Base-by-base conservation (phyloP, 2,113 vertebrate species). In the Gymnobelideus leadbeateri region DNA sequence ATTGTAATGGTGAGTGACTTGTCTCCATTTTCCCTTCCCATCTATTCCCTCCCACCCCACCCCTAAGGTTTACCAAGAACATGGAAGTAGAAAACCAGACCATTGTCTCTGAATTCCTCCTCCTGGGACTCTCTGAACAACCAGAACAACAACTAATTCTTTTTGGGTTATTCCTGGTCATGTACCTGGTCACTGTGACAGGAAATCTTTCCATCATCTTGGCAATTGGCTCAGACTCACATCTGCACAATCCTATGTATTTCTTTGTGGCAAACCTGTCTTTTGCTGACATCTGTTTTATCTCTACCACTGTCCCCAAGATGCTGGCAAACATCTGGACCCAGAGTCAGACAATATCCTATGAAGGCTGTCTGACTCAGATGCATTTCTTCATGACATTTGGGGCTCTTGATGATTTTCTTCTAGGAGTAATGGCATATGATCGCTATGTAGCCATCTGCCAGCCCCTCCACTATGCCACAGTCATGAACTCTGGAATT, bases 401-500 rank as follows among this genome's bases (percentile, higher is more conserved):
- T 49, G 91, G 93, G 31, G 94, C 57, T 0, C 91, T 94, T 47
- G 95, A 97, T 5, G 92, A 95, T 90, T 95, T 97, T n/a, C 95
- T 97, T 21, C 89, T 96, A 25, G 94, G 94, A 1, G 93, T 91
- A 51, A 96, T 97, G 97, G 96, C 96, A 49, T 95, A 92, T n/a
- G 89, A 97, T 91, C 28, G n/a, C 19, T 97, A 95, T 21, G 89
- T 92, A n/a, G 95, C 95, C 9, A 96, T 93, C 91, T 96, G 95
- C n/a, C 24, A 9, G 49, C 94, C 95, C 3, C 90, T 96, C 25
- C 84, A 25, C 50, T 95, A 96, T 26, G 11, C 95, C 28, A 92
- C 11, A 3, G 49, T 96, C 51, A 90, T 95, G 95, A 96, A 46
- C 84, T 91, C 28, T 21, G 43, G 47, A 12, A 37, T 77, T 8